Evolutionary conservation across 92 coral and sea anemone genomes (phyloP), one percentile per base, ranked within the genome.

Genomic region (Paragorgia papillata): DNA sequence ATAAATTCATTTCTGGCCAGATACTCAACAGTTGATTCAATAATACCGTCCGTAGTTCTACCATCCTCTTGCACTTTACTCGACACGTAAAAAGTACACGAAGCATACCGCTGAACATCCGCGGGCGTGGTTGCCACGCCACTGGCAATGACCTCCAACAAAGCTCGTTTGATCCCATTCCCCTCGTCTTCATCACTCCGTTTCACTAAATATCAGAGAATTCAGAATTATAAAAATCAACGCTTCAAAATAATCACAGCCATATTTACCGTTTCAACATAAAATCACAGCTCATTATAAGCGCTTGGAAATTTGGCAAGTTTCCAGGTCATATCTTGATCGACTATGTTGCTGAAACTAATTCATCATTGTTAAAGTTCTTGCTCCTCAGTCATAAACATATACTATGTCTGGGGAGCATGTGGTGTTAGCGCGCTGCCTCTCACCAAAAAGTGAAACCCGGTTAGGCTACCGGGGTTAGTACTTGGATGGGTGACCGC

Each of bases 81-180:
- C 40, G 99, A 91, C 56, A 92, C 97, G 74, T 86, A 95, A 83
- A 95, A 89, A 0, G 99, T 95, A 50, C 99, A 95, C 41, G 86
- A 86, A 22, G 99, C 90, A 83, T 95, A 95, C 26, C 97, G 96
- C 69, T 95, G 90, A 4, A 95, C 99, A 76, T 95, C 99, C 58
- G 69, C 87, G 18, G 91, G 91, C 59, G 88, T 85, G 61, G 85
- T 84, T 27, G 87, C 99, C 39, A 87, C 95, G 24, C 99, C 99
- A 57, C 99, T 89, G n/a, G 93, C 95, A 73, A 95, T 91, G 70
- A 95, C 94, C 54, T 95, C 99, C 7, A 95, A 89, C 39, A 95
- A 74, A 15, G 99, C 99, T 15, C 99, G 93, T 83, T 89, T 90
- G 35, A 95, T 86, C 41, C 99, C 80, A 51, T 54, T 91, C 54